A percentile compares a stretch with the other conserved stretches of the same genome.
These are phyloP conservation scores for Sterna hirundo DNA, from an alignment of 2,113 vertebrate genomes.

Conservation along the genomic window DNA sequence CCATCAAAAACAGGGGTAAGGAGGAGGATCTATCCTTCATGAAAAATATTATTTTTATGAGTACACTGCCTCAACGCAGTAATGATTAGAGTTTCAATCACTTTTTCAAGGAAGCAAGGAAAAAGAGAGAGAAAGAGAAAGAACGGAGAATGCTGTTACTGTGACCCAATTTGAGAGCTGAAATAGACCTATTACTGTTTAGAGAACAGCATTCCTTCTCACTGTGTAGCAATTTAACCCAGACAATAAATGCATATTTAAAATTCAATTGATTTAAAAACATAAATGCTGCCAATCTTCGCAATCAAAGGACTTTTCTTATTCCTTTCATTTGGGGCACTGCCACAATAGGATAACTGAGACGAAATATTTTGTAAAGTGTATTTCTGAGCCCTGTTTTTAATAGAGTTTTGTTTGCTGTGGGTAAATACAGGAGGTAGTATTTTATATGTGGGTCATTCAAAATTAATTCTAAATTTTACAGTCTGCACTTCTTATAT, in stretches of 20 bases:
- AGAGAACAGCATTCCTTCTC: conserved; percentile 5
- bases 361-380: background rate
- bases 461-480: background rate
- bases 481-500: background rate
- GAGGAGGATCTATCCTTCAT: background rate
- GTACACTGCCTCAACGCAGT: background rate
- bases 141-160: background rate
- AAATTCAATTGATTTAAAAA: conserved; percentile 6
- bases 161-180: conserved; percentile 27
- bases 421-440: background rate
- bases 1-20: background rate
- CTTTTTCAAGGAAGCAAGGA: background rate
- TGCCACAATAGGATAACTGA: background rate
- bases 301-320: background rate
- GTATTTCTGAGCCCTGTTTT: background rate
- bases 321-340: background rate
- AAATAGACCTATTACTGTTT: conserved; percentile 9
- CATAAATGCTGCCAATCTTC: background rate
- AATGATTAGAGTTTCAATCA: background rate
- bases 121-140: background rate
- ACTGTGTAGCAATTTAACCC: background rate
- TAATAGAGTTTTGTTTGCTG: background rate
- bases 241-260: conserved; percentile 29
- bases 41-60: background rate
- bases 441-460: background rate